Conservation (phyloP, 2,888 invertebrate genomes). For the Protula sp. region DNA sequence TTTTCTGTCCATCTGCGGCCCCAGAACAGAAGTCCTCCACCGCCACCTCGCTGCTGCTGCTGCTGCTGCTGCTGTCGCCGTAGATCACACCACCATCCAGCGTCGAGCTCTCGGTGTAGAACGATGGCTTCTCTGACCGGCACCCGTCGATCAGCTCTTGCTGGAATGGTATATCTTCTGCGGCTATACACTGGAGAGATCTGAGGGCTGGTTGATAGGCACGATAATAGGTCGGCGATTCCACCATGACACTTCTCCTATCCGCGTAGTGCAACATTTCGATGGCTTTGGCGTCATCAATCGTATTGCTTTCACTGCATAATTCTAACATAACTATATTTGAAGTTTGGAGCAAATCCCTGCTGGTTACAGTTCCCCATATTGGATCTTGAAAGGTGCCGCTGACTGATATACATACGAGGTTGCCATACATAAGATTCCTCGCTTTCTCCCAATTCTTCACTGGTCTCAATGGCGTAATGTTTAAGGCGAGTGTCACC, state of each 20-base stretch:
- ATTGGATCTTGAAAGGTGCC: slow-evolving; percentile 16
- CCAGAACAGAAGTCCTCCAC: no score
- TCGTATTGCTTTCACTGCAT: slow-evolving; percentile 8
- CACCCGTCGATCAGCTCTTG: slow-evolving; percentile 59
- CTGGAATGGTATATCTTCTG: slow-evolving; percentile 63
- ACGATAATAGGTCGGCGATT: slow-evolving; percentile 71
- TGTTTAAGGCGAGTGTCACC: slow-evolving; percentile 9
- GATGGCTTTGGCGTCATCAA: slow-evolving; percentile 4
- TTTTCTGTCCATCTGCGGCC: no score
- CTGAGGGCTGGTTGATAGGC: slow-evolving; percentile 69
- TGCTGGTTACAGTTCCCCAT: slow-evolving; percentile 19
- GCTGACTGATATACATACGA: slow-evolving; percentile 15
- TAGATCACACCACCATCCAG: neutral
- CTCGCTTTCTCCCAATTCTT: slow-evolving; percentile 11
- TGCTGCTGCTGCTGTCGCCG: no score
- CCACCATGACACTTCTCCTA: slow-evolving; percentile 60
- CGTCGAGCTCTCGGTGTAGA: slow-evolving; percentile 21
- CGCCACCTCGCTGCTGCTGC: neutral
- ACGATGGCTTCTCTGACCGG: no score
- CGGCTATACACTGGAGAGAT: slow-evolving; percentile 61
- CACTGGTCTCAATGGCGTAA: slow-evolving; percentile 6
- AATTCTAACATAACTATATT: slow-evolving; percentile 14
- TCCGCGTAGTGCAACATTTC: neutral
- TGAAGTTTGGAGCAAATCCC: slow-evolving; percentile 9
- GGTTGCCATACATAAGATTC: slow-evolving; percentile 19